A percentile compares a stretch with the other conserved stretches of the same genome.
Conservation (phyloP, 1,140 invertebrate species). For the Cotesia typhae region DNA sequence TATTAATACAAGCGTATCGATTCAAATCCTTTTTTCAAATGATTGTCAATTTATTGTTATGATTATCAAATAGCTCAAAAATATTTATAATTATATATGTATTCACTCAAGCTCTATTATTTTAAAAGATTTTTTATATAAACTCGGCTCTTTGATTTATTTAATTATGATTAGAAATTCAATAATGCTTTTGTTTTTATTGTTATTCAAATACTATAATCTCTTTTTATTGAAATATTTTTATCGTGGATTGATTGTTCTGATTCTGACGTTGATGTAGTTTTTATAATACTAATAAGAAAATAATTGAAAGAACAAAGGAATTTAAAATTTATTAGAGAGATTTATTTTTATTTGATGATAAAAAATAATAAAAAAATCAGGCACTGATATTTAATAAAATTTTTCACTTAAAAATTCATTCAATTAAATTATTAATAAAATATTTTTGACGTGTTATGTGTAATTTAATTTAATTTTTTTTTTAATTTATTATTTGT, state of each 20-base stretch:
- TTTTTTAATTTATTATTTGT: not conserved
- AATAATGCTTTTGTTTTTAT: conserved; percentile 16
- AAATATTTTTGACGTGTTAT: no score
- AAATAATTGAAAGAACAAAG: no score
- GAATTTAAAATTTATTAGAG: not conserved
- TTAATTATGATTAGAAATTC: not conserved
- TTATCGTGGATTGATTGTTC: conserved; percentile 11
- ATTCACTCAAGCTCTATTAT: no score
- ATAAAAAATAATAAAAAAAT: conserved; percentile 8
- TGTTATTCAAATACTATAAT: not conserved
- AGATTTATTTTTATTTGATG: not conserved
- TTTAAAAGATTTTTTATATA: no score
- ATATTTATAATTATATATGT: not conserved
- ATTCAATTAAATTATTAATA: no score
- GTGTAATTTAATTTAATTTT: not conserved
- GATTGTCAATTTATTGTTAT: no score
- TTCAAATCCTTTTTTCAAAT: no score
- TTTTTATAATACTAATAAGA: not conserved
- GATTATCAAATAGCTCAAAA: not conserved
- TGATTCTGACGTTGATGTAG: not conserved
- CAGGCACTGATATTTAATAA: conserved; percentile 3
- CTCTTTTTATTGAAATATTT: conserved; percentile 9
- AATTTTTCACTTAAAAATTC: not conserved
- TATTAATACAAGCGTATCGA: no score
- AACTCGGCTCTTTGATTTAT: not conserved